Evolutionary conservation across 1,140 invertebrate species (phyloP).

Genomic region (Dinothrombium tinctorium): DNA sequence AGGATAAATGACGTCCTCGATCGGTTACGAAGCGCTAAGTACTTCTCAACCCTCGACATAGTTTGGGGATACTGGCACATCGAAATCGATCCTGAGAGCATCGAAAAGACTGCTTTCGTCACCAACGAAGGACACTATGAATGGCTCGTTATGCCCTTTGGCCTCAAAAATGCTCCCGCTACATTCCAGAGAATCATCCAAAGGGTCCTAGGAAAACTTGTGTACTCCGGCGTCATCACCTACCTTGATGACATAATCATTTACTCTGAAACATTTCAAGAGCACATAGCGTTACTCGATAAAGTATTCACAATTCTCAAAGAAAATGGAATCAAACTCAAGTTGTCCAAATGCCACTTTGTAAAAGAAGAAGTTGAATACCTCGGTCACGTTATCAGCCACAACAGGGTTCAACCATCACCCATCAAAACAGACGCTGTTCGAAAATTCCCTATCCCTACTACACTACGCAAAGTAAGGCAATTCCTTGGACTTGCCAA

Average conservation of each 20-base stretch:
- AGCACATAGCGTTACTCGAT: constrained; percentile 5
- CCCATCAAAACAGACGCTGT: constrained; percentile 18
- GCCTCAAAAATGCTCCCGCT: constrained; percentile 20
- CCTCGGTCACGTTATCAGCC: constrained; percentile 11
- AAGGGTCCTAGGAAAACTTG: constrained; percentile 7
- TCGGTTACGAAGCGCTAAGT: constrained; percentile 3
- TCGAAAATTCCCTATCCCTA: constrained; percentile 13
- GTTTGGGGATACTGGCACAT: constrained; percentile 20
- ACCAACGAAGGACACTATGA: constrained; percentile 12
- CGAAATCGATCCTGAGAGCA: constrained; percentile 14
- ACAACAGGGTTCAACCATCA: constrained; percentile 19
- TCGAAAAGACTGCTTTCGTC: constrained; percentile 14
- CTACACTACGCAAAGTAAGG: constrained; percentile 15
- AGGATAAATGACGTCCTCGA: constrained; percentile 3
- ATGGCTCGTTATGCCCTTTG: constrained; percentile 21
- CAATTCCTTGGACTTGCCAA: constrained; percentile 17
- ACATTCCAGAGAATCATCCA: constrained; percentile 20
- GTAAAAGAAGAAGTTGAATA: constrained; percentile 4
- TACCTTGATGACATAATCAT: constrained; percentile 21
- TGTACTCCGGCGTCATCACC: constrained; percentile 14
- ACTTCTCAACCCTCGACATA: constrained; percentile 8
- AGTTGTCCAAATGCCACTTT: constrained; percentile 11
- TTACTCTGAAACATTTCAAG: constrained; percentile 14
- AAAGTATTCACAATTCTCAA: constrained; percentile 1
- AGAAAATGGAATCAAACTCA: constrained; percentile 2